These are phyloP conservation scores for Phallusia fumigata DNA, from an alignment of 23 tunicate genomes.

Conservation along the genomic window DNA sequence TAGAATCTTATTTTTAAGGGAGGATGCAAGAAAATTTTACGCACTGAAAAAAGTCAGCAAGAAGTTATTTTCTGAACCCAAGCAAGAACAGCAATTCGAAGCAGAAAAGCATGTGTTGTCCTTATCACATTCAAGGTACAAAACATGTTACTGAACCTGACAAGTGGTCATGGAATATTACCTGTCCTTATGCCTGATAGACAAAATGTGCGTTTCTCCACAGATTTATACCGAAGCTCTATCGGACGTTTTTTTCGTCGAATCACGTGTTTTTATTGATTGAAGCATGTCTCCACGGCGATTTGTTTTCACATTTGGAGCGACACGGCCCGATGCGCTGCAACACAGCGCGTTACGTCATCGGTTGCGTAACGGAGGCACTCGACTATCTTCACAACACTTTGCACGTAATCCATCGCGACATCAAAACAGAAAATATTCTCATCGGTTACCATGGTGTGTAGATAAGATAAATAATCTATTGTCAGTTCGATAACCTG, in stretches of 20 bases:
- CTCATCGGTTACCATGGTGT: constrained; percentile 52
- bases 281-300: constrained; percentile 85
- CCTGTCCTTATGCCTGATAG: too few species aligned
- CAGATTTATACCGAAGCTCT: constrained; percentile 66
- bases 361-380: constrained; percentile 72
- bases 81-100: constrained; percentile 47
- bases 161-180: too few species aligned
- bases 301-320: constrained; percentile 69
- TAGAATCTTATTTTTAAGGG: neutral
- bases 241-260: constrained; percentile 45
- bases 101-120: constrained; percentile 49
- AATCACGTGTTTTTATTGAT: constrained; percentile 65
- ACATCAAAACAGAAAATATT: constrained; percentile 75
- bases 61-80: constrained; percentile 21
- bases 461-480: neutral
- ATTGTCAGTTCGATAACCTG: too few species aligned
- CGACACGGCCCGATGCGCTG: constrained; percentile 33
- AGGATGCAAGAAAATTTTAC: constrained; percentile 20
- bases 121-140: constrained; percentile 57
- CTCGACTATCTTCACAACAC: constrained; percentile 53
- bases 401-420: constrained; percentile 55
- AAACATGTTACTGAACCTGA: neutral
- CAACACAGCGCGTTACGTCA: constrained; percentile 42
- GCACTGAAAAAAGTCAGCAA: constrained; percentile 67
- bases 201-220: neutral